phyloP scores from a whole-genome alignment of 2,797 vertebrate genomes.

The Poeciliopsis infans region DNA sequence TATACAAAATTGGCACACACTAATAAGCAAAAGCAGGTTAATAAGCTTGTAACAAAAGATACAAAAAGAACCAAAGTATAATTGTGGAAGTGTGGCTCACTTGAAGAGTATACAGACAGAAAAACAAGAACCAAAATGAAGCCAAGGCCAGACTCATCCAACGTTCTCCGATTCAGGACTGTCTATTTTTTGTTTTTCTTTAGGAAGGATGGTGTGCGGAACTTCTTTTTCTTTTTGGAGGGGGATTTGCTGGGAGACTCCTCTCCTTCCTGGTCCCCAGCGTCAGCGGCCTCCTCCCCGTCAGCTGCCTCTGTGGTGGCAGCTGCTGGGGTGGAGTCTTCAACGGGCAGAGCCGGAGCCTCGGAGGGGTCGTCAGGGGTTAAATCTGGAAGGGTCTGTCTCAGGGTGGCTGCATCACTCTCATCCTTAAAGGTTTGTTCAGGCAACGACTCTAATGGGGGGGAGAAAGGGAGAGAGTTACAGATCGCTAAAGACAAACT shows the following conservation, averaged over 20 bases:
- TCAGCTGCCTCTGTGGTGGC: constrained; percentile 64
- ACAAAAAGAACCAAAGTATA: constrained; percentile 54
- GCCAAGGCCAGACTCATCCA: constrained; percentile 39
- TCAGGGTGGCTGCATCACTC: constrained; percentile 92
- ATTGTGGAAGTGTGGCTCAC: constrained; percentile 47
- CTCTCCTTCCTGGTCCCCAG: constrained; percentile 88
- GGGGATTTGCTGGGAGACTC: constrained; percentile 98
- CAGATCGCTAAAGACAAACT: constrained; percentile 15
- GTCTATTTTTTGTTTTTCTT: constrained; percentile 99
- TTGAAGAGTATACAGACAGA: constrained; percentile 44
- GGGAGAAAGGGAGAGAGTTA: constrained; percentile 23
- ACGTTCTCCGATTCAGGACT: constrained; percentile 78
- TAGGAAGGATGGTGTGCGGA: constrained; percentile 98
- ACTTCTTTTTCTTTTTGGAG: constrained; percentile 99
- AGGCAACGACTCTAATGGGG: constrained; percentile 81
- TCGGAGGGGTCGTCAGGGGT: constrained; percentile 94
- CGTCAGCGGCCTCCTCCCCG: constrained; percentile 81
- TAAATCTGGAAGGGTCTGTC: constrained; percentile 95
- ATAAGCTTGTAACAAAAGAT: constrained; percentile 68
- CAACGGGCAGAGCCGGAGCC: constrained; percentile 80
- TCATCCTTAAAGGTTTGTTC: constrained; percentile 87
- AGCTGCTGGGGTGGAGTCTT: constrained; percentile 75
- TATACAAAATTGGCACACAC: constrained; percentile 78
- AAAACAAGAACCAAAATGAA: constrained; percentile 38
- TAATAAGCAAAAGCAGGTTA: constrained; percentile 75